Base-by-base conservation (phyloP, 2,797 vertebrate genomes). In the Adrianichthys oophorus region DNA sequence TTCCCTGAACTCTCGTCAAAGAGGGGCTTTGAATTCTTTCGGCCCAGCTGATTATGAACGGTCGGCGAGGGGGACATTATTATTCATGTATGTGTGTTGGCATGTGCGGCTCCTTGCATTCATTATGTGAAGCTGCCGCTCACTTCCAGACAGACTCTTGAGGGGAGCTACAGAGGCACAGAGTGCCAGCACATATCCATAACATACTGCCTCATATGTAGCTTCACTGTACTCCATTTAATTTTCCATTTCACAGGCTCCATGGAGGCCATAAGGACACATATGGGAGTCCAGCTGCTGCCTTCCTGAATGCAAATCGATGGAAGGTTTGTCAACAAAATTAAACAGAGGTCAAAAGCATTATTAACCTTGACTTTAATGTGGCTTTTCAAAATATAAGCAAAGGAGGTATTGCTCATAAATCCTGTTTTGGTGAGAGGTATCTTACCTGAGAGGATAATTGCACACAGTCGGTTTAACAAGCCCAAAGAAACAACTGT, bases 21-120 rank as follows among this genome's bases (percentile, higher is more conserved):
- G 72, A 62, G 79, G 74, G 47, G 63, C 84, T 93, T 92, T 91
- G 90, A 92, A 91, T 91, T 88, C 87, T 74, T 76, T 40, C 10
- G 65, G 59, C 80, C 85, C 65, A 72, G 74, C 73, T 89, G 89
- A 93, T 91, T 91, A 88, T 90, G 74, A 82, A 88, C 52, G 80
- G 82, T 81, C 57, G 71, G 83, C 70, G 82, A 80, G 83, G 76
- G 74, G 76, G 76, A 85, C 78, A 88, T 91, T 91, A 80, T 80
- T 89, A 91, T 92, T 90, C 89, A 91, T 90, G 84, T 90, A 87
- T 89, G 87, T 85, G 74, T 79, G 76, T 71, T 84, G 68, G 85
- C 69, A 61, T 70, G 79, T 40, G 68, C 58, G 59, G 65, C 62
- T 85, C 72, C 80, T 82, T 66, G 74, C 78, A 83, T 82, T 79